phyloP scores from a whole-genome alignment of 2,113 vertebrate genomes.

The Oncorhynchus keta region DNA sequence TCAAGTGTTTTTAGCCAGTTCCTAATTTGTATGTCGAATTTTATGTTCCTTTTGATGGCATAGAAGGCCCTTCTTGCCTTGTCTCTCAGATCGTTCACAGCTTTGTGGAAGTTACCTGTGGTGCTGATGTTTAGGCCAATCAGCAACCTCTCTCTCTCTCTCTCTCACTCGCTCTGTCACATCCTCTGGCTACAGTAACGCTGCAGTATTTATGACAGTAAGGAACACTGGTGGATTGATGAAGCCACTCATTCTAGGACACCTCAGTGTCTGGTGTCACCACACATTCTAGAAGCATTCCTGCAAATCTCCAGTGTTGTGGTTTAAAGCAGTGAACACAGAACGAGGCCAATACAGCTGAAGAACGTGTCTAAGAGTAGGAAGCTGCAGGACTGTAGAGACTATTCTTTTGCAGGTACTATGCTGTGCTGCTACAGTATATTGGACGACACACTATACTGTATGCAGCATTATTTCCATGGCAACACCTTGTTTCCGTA shows the following conservation, averaged over 20 bases:
- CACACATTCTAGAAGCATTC: background rate
- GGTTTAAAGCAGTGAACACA: background rate
- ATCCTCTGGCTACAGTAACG: background rate
- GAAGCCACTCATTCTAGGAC: too few relatives aligned
- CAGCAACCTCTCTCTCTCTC: background rate
- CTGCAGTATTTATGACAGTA: slow-evolving; percentile 35
- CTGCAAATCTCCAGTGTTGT: background rate
- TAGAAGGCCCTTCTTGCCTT: too few relatives aligned
- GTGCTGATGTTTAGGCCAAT: too few relatives aligned
- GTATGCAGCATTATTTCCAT: slow-evolving; percentile 51
- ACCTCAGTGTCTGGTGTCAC: slow-evolving; percentile 36
- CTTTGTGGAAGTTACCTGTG: too few relatives aligned
- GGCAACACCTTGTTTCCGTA: slow-evolving; percentile 47
- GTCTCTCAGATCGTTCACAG: too few relatives aligned
- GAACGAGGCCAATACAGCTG: background rate
- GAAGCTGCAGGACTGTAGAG: background rate
- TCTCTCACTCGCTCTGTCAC: background rate
- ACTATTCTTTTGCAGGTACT: background rate
- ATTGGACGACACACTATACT: slow-evolving; percentile 32
- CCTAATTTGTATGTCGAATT: too few relatives aligned
- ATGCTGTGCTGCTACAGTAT: slow-evolving; percentile 37
- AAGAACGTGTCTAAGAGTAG: background rate
- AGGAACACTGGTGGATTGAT: too few relatives aligned
- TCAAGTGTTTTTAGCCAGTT: too few relatives aligned
- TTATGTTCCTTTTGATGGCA: too few relatives aligned